Evolutionary conservation across 2,113 vertebrate species (phyloP).

Genomic region (Morone saxatilis): DNA sequence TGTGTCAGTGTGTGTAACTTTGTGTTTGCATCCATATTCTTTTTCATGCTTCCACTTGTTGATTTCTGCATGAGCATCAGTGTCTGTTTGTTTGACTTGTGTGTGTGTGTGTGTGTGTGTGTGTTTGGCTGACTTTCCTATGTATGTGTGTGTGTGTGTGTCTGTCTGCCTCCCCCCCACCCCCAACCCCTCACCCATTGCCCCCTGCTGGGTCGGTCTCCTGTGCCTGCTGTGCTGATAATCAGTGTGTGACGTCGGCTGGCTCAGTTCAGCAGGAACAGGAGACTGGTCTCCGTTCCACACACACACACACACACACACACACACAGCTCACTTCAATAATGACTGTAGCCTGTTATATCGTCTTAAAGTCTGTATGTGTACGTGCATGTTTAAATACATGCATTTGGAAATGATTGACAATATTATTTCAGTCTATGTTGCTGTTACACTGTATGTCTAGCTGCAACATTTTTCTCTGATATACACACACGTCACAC

Average conservation of each 20-base stretch:
- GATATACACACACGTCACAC: too few relatives aligned
- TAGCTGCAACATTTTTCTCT: neutral
- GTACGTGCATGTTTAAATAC: neutral
- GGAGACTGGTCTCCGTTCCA: constrained; percentile 79
- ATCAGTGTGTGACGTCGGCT: constrained; percentile 90
- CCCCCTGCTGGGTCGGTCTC: constrained; percentile 85
- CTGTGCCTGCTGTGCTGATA: constrained; percentile 97
- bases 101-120: constrained; percentile 24
- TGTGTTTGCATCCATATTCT: constrained; percentile 11
- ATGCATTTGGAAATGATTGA: neutral
- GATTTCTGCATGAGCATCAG: constrained; percentile 44
- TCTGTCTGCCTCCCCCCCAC: constrained; percentile 45
- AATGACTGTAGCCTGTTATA: neutral
- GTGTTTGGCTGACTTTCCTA: neutral
- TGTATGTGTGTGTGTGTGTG: constrained; percentile 37
- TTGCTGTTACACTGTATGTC: neutral
- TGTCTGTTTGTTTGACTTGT: constrained; percentile 20
- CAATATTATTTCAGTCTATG: neutral
- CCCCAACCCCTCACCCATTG: constrained; percentile 29
- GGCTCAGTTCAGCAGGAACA: constrained; percentile 91
- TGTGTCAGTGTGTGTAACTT: neutral
- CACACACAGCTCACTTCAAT: constrained; percentile 22
- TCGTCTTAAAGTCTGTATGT: neutral
- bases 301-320: constrained; percentile 34
- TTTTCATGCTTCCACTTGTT: constrained; percentile 38